Evolutionary conservation across 1,140 invertebrate species (phyloP).

Genomic region (Panonychus citri): DNA sequence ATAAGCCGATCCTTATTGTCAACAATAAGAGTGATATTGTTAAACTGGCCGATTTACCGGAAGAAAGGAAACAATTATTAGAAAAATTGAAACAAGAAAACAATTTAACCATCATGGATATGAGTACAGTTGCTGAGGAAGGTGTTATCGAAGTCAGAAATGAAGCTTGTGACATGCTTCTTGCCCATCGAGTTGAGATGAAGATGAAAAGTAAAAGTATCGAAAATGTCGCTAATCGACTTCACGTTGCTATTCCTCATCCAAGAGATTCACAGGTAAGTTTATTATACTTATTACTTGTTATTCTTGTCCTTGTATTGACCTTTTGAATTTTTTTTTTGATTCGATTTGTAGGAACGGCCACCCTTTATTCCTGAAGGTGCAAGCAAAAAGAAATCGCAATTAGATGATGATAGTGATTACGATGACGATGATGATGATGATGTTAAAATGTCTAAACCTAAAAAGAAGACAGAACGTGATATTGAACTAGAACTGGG

Average conservation of each 20-base stretch:
- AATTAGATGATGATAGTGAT: slow-evolving; percentile 22
- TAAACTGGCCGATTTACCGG: slow-evolving; percentile 45
- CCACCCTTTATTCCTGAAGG: slow-evolving; percentile 52
- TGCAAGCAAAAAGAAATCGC: slow-evolving; percentile 30
- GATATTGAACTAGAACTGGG: slow-evolving; percentile 81
- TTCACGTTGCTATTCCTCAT: slow-evolving; percentile 71
- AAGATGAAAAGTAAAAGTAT: slow-evolving; percentile 82
- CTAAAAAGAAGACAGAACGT: slow-evolving; percentile 50
- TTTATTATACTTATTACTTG: background rate
- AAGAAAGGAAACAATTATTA: slow-evolving; percentile 39
- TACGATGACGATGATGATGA: background rate
- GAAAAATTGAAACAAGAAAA: slow-evolving; percentile 38
- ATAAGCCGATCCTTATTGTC: slow-evolving; percentile 81
- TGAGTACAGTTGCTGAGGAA: slow-evolving; percentile 75
- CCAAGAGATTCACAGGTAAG: slow-evolving; percentile 42
- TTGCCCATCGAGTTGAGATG: slow-evolving; percentile 67
- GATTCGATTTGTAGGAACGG: slow-evolving; percentile 22
- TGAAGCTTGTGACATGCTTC: slow-evolving; percentile 70
- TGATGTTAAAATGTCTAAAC: slow-evolving; percentile 6
- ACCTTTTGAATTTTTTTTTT: background rate
- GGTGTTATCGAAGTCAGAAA: slow-evolving; percentile 65
- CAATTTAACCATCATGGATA: slow-evolving; percentile 53
- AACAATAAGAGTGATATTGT: slow-evolving; percentile 82
- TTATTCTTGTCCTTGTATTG: background rate
- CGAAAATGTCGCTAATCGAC: slow-evolving; percentile 60